Evolutionary conservation across 2,113 vertebrate genomes (phyloP).

Genomic region (Scartelaos histophorus): DNA sequence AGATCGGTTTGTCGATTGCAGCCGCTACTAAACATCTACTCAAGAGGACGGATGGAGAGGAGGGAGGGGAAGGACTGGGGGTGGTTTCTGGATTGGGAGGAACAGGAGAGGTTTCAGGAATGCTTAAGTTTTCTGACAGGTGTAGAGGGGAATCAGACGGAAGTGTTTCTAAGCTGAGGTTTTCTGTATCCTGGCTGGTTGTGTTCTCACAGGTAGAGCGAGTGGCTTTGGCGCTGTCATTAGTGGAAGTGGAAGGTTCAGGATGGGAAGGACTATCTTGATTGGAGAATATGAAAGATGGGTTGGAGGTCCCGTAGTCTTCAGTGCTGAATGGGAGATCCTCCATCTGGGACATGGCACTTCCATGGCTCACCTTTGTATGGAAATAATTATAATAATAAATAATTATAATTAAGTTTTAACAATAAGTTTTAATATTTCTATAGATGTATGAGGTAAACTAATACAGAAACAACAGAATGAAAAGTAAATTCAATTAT

Average conservation of each 20-base stretch:
- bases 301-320: conserved; percentile 60
- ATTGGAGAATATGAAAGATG: conserved; percentile 53
- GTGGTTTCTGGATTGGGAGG: neutral
- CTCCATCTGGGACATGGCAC: conserved; percentile 48
- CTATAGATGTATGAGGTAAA: no score
- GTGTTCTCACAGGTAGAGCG: conserved; percentile 13
- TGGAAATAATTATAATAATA: no score
- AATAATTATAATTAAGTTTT: no score
- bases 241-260: conserved; percentile 3
- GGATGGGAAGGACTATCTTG: conserved; percentile 28
- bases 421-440: no score
- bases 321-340: conserved; percentile 60
- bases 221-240: conserved; percentile 12
- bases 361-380: conserved; percentile 63
- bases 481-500: no score
- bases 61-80: conserved; percentile 44
- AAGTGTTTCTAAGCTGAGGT: neutral
- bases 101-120: conserved; percentile 2
- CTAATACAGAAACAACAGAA: no score
- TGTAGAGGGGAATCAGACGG: conserved; percentile 2
- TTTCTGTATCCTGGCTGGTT: conserved; percentile 5
- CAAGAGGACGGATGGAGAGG: conserved; percentile 13
- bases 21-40: conserved; percentile 33
- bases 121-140: neutral
- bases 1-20: conserved; percentile 55